Conservation (phyloP, 2,888 invertebrate species). For the Apamea crenata region DNA sequence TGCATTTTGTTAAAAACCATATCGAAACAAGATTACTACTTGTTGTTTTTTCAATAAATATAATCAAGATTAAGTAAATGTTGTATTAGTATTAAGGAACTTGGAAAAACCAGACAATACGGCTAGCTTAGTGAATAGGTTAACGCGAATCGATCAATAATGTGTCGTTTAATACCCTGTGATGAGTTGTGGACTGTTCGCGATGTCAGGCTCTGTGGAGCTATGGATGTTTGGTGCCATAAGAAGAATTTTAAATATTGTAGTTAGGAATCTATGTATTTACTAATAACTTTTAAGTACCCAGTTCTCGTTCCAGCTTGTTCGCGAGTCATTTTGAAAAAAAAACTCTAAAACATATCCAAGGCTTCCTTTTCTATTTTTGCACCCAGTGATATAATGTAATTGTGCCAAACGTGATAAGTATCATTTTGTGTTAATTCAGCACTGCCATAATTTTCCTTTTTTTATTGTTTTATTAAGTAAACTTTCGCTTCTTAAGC, state of each 20-base stretch:
- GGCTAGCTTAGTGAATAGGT: constrained; percentile 70
- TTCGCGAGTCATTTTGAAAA: constrained; percentile 55
- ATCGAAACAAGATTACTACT: constrained; percentile 44
- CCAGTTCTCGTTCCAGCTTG: constrained; percentile 60
- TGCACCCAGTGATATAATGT: constrained; percentile 66
- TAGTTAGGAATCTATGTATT: constrained; percentile 80
- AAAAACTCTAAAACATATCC: constrained; percentile 51
- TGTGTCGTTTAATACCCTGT: constrained; percentile 56
- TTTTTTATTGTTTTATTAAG: constrained; percentile 55
- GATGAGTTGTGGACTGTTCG: constrained; percentile 48
- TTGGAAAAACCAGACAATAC: constrained; percentile 69
- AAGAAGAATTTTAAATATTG: constrained; percentile 77
- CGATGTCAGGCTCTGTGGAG: constrained; percentile 65
- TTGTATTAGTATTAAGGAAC: constrained; percentile 68
- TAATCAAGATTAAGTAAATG: constrained; percentile 62
- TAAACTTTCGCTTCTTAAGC: constrained; percentile 64
- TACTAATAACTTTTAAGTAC: constrained; percentile 71
- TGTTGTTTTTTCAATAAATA: constrained; percentile 57
- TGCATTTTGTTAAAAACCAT: constrained; percentile 34
- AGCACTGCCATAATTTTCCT: constrained; percentile 69
- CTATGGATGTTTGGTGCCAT: constrained; percentile 79
- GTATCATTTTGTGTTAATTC: constrained; percentile 56
- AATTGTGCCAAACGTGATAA: constrained; percentile 73
- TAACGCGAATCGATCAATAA: constrained; percentile 59
- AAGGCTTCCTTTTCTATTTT: constrained; percentile 53